Conservation (phyloP, 1,140 invertebrate species). For the Halotydeus destructor region DNA sequence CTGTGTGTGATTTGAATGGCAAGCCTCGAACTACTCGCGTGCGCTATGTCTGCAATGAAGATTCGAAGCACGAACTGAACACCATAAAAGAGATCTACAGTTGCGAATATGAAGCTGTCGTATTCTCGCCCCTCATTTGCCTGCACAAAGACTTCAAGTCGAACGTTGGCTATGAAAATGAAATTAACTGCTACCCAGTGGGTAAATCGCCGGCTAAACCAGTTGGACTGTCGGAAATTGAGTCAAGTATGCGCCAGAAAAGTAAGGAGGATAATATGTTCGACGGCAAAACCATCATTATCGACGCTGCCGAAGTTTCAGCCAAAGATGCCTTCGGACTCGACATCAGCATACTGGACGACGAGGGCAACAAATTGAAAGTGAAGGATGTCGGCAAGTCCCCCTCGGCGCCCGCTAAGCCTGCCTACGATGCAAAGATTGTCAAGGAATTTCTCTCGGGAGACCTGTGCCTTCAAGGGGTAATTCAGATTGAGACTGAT, state of each 20-base stretch:
- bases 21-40: slow-evolving; percentile 55
- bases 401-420: neutral
- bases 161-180: slow-evolving; percentile 30
- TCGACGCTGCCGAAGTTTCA: slow-evolving; percentile 2
- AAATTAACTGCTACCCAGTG: slow-evolving; percentile 54
- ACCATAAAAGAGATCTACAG: slow-evolving; percentile 77
- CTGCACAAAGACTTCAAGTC: slow-evolving; percentile 62
- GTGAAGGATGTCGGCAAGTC: neutral
- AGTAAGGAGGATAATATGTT: slow-evolving; percentile 8
- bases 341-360: neutral
- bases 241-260: neutral
- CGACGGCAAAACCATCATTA: slow-evolving; percentile 12
- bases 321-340: slow-evolving; percentile 7
- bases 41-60: slow-evolving; percentile 54
- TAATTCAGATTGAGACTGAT: slow-evolving; percentile 32
- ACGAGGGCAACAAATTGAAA: slow-evolving; percentile 14
- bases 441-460: slow-evolving; percentile 34
- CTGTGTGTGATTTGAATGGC: slow-evolving; percentile 71
- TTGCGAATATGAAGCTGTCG: slow-evolving; percentile 79
- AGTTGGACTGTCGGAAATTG: slow-evolving; percentile 40
- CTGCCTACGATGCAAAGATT: neutral
- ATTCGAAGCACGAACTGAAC: slow-evolving; percentile 54
- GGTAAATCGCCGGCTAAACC: slow-evolving; percentile 49
- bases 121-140: slow-evolving; percentile 63
- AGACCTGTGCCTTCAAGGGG: slow-evolving; percentile 57